Conservation (phyloP, 1,140 invertebrate genomes). For the Ooceraea biroi region DNA sequence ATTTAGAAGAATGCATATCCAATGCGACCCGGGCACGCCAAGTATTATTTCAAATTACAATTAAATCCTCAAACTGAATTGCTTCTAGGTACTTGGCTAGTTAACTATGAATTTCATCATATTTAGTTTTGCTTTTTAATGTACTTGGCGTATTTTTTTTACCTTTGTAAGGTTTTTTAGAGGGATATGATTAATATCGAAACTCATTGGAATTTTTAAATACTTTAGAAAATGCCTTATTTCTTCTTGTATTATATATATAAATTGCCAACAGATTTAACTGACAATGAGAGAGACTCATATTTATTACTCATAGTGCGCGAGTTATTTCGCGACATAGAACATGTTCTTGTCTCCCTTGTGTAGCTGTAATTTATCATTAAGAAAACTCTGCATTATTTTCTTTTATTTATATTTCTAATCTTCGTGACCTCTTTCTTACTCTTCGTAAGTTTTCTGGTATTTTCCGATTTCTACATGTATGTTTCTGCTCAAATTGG, state of each 20-base stretch:
- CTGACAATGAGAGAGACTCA: not conserved
- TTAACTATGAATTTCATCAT: no score
- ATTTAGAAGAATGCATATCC: no score
- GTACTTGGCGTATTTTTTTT: no score
- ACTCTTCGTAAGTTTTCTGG: not conserved
- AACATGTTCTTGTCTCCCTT: no score
- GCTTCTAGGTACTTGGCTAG: no score
- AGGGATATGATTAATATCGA: not conserved
- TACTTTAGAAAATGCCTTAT: not conserved
- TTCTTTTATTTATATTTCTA: not conserved
- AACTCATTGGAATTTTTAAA: not conserved
- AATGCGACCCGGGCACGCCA: no score
- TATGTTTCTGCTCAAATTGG: not conserved
- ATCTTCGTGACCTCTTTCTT: not conserved
- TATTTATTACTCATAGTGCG: not conserved
- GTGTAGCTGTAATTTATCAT: not conserved
- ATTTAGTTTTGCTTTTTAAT: no score
- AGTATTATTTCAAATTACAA: no score
- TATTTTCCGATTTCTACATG: not conserved
- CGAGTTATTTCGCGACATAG: no score
- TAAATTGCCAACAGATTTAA: slow-evolving; percentile 8
- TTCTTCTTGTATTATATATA: not conserved
- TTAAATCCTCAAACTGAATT: no score
- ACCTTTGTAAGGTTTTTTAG: no score
- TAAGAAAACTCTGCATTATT: not conserved